Percentiles rank a stretch among this genome's conserved stretches.
phyloP scores from a whole-genome alignment of 2,888 invertebrate genomes.

The Chamaedrilus cognettii region DNA sequence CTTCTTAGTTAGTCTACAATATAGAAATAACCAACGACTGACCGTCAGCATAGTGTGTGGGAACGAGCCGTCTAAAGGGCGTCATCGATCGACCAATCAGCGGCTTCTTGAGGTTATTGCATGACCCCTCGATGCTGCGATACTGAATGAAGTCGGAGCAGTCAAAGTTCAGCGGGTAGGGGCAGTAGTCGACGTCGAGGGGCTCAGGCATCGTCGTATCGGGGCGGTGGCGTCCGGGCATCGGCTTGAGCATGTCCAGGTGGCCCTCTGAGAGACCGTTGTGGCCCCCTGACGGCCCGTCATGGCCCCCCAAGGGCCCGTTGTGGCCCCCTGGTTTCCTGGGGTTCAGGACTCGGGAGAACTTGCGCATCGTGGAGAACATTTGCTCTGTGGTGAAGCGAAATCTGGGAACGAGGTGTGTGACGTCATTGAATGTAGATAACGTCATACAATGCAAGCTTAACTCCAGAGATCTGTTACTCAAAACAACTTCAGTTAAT shows the following conservation, averaged over 20 bases:
- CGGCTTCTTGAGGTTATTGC: slow-evolving; percentile 40
- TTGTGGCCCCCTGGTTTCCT: no score
- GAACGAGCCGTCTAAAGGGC: slow-evolving; percentile 36
- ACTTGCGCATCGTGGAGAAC: not conserved
- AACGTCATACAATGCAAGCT: no score
- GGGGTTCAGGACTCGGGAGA: no score
- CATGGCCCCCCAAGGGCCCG: no score
- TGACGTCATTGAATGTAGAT: no score
- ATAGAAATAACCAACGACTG: not conserved
- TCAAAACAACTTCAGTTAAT: no score
- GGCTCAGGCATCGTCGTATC: slow-evolving; percentile 27
- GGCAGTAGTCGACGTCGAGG: slow-evolving; percentile 32
- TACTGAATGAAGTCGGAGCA: slow-evolving; percentile 11
- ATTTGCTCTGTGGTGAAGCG: not conserved
- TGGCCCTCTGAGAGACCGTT: not conserved
- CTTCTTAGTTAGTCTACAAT: no score
- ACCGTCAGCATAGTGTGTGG: slow-evolving; percentile 39
- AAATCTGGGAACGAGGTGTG: no score
- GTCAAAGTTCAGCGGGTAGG: slow-evolving; percentile 23
- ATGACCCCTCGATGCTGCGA: slow-evolving; percentile 40
- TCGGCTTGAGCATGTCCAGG: slow-evolving; percentile 20
- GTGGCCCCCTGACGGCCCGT: not conserved
- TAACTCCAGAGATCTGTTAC: no score
- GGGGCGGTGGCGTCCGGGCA: slow-evolving; percentile 15
- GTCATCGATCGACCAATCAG: slow-evolving; percentile 33